Percentiles rank a stretch among this genome's conserved stretches.
Evolutionary conservation across 2,113 vertebrate genomes (phyloP).

Genomic region (Cryptotis parvus): DNA sequence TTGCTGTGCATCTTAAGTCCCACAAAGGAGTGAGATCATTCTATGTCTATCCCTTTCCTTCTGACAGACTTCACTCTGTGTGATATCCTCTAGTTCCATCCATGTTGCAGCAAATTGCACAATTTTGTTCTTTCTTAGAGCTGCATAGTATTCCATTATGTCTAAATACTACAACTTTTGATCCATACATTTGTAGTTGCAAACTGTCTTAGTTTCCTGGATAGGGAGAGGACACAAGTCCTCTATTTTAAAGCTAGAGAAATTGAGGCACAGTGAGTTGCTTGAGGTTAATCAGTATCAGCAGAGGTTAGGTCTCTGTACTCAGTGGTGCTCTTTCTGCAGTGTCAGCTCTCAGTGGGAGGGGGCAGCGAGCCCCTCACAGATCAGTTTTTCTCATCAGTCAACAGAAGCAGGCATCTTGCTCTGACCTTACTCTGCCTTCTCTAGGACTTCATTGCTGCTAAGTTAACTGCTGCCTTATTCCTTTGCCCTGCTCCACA

Average conservation of each 20-base stretch:
- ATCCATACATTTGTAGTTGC: background rate
- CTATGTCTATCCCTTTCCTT: no score
- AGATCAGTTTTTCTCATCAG: background rate
- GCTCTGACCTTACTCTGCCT: background rate
- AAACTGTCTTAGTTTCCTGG: slow-evolving; percentile 1
- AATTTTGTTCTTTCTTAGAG: no score
- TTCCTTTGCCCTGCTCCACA: background rate
- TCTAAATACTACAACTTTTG: no score
- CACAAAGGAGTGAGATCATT: no score
- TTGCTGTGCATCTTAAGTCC: no score
- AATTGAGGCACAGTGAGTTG: background rate
- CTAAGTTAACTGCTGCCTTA: background rate
- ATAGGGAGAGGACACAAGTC: background rate
- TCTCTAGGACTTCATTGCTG: background rate
- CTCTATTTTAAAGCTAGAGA: slow-evolving; percentile 44
- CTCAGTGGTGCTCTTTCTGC: background rate
- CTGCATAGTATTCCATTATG: no score
- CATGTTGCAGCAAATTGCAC: no score
- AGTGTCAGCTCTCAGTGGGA: background rate
- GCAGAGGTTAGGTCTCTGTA: slow-evolving; percentile 3
- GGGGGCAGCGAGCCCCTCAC: background rate
- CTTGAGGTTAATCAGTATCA: background rate
- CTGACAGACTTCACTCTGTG: no score
- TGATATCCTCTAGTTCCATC: no score
- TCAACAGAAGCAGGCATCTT: background rate